phyloP scores from a whole-genome alignment of 23 tunicate genomes.

The Halocynthia aurantium region DNA sequence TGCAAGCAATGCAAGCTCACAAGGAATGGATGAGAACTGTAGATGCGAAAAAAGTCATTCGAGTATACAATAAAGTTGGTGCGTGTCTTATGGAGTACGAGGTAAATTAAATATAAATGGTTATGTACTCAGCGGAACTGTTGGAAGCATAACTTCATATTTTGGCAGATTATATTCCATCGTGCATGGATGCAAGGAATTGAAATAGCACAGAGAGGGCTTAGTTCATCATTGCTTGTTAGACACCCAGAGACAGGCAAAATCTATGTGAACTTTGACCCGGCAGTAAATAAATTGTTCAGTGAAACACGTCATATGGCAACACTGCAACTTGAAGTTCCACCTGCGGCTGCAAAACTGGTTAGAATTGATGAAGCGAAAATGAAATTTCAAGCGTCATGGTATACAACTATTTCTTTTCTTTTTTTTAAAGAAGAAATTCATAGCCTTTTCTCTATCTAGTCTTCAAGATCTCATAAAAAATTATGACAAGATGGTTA shows the following conservation, averaged over 20 bases:
- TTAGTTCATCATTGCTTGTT: constrained; percentile 61
- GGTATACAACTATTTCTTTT: constrained; percentile 14
- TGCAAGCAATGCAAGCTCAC: constrained; percentile 51
- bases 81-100: constrained; percentile 87
- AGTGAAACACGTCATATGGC: constrained; percentile 72
- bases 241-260: constrained; percentile 64
- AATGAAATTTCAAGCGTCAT: constrained; percentile 39
- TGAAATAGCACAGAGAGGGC: constrained; percentile 45
- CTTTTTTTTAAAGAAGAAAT: background rate
- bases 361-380: constrained; percentile 42
- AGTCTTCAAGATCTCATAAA: constrained; percentile 51
- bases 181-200: constrained; percentile 76
- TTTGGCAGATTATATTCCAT: constrained; percentile 51
- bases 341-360: constrained; percentile 49
- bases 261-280: constrained; percentile 79
- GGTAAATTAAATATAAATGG: constrained; percentile 11
- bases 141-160: background rate
- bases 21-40: constrained; percentile 38
- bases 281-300: constrained; percentile 63
- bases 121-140: background rate
- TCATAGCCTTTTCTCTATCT: background rate
- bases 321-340: constrained; percentile 49
- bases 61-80: constrained; percentile 72
- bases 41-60: constrained; percentile 49
- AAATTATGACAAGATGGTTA: constrained; percentile 38